A percentile compares a stretch with the other conserved stretches of the same genome.
These are phyloP conservation scores for Drosophila differens DNA, from an alignment of 2,888 invertebrate genomes.

Conservation along the genomic window DNA sequence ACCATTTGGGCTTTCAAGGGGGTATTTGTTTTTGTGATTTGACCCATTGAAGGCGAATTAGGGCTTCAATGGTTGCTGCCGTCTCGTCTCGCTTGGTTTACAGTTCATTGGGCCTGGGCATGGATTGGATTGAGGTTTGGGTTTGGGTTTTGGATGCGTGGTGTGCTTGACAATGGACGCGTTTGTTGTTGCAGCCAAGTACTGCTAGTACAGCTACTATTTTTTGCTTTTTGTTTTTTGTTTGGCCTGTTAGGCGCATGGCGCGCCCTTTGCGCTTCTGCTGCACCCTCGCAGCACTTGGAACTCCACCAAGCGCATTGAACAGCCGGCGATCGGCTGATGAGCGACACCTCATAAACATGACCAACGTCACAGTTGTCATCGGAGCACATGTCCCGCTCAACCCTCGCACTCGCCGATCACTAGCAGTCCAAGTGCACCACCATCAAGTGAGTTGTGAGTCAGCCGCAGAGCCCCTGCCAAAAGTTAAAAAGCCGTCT, in stretches of 20 bases:
- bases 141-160: constrained; percentile 25
- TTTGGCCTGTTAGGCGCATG: constrained; percentile 42
- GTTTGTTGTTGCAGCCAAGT: constrained; percentile 11
- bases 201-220: background rate
- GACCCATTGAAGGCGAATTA: constrained; percentile 66
- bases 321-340: constrained; percentile 46
- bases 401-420: constrained; percentile 23
- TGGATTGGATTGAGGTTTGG: background rate
- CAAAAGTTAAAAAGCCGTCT: background rate
- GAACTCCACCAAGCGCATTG: constrained; percentile 1
- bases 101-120: constrained; percentile 67
- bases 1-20: constrained; percentile 30
- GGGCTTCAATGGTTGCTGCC: constrained; percentile 26
- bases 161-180: constrained; percentile 14
- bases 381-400: constrained; percentile 16
- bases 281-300: background rate
- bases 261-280: constrained; percentile 33
- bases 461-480: constrained; percentile 24
- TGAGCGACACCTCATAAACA: constrained; percentile 66
- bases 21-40: constrained; percentile 61
- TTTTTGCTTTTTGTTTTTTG: constrained; percentile 2
- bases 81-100: constrained; percentile 46
- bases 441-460: constrained; percentile 30
- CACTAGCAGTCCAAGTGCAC: constrained; percentile 61
- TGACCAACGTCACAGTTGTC: constrained; percentile 59